phyloP scores from a whole-genome alignment of 1,140 invertebrate genomes.

The Polyergus mexicanus region DNA sequence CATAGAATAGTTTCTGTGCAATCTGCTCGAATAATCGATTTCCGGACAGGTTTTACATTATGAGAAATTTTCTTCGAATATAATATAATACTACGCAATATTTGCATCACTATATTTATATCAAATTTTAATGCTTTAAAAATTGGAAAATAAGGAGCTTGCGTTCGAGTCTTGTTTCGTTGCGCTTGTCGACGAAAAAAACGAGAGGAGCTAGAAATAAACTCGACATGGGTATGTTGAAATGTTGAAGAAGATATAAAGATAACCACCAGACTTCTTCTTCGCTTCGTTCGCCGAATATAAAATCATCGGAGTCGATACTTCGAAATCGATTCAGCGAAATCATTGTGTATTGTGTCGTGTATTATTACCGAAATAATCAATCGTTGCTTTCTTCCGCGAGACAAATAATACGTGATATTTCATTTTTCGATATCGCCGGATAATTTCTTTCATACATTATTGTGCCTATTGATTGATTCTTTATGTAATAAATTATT shows the following conservation, averaged over 20 bases:
- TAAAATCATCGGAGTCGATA: constrained; percentile 28
- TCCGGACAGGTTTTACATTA: neutral
- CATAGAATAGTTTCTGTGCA: too few species aligned
- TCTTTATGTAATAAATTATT: neutral
- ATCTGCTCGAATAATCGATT: neutral
- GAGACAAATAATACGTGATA: neutral
- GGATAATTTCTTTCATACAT: neutral
- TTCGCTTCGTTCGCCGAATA: neutral
- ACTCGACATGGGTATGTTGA: neutral
- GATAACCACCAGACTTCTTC: neutral
- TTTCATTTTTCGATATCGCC: neutral
- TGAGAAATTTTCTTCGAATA: neutral
- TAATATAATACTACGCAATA: neutral
- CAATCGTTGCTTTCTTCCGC: neutral
- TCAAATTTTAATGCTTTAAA: neutral
- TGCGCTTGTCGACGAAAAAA: neutral
- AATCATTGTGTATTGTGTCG: neutral
- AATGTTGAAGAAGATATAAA: neutral
- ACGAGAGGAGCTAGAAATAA: neutral
- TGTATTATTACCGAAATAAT: constrained; percentile 21
- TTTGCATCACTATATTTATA: neutral
- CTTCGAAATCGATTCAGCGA: neutral
- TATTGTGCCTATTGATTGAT: neutral
- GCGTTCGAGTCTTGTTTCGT: neutral
- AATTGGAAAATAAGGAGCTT: neutral